Evolutionary conservation across 2,113 vertebrate species (phyloP), one percentile per base, ranked within the genome.

Genomic region (Crotalus tigris): DNA sequence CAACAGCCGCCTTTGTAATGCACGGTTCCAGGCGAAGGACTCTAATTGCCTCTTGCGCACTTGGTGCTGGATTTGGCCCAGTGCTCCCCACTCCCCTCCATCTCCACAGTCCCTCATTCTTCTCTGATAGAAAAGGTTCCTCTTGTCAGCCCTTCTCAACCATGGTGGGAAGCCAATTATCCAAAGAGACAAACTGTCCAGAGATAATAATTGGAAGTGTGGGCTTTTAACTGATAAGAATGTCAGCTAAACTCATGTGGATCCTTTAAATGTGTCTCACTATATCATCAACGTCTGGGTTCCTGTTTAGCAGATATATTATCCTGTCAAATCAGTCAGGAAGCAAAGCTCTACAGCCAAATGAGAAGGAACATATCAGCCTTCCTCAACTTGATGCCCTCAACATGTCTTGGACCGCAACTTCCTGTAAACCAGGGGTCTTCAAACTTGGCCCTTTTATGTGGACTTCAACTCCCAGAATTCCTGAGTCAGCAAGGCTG

Each of bases 161-260:
- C 96, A 92, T 96, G 93, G 90, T n/a, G 0, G 96, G 96, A 93
- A 97, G 96, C 97, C 97, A 97, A 97, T 96, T 96, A 97, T 96
- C 93, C 93, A 94, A 95, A 94, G 95, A 96, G 95, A 94, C 93
- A 95, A 96, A 96, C 92, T n/a, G 91, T 94, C 95, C 64, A 0
- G 94, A 93, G 95, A 93, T 96, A 97, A 97, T 96, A 97, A 97
- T 96, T 96, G 96, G 97, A 81, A 97, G 94, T 96, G 96, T 33
- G 95, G 96, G 95, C 95, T 97, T 97, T 94, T 94, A 97, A 95
- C 64, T 89, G 95, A 95, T 90, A 92, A 94, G 95, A 96, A 81
- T 96, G 96, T 96, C 97, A 96, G 93, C 95, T 93, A 94, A 96
- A 94, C 93, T 91, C 92, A 94, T 95, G 93, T 89, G 95, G 95